Percentiles rank a stretch among this genome's conserved stretches.
phyloP scores from a whole-genome alignment of 2,797 vertebrate genomes.

The Poeciliopsis paucimaculata region DNA sequence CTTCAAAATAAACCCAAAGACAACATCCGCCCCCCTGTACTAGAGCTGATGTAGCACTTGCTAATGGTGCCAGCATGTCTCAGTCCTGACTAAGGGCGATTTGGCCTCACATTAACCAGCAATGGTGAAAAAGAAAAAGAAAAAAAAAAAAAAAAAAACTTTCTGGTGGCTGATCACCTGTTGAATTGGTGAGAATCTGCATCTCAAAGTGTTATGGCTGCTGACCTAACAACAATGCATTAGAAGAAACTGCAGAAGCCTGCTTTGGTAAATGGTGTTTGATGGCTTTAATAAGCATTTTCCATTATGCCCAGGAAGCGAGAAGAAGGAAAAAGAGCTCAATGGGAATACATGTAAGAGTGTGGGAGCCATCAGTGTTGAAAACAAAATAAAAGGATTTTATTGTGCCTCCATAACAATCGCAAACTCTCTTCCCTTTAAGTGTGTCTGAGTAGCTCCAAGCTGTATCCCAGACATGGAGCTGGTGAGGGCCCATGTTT shows the following conservation, averaged over 20 bases:
- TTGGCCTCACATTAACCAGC: conserved; percentile 32
- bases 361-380: conserved; percentile 51
- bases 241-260: conserved; percentile 17
- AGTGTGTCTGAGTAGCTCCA: conserved; percentile 70
- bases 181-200: conserved; percentile 48
- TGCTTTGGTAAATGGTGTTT: conserved; percentile 39
- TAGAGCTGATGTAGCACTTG: conserved; percentile 71
- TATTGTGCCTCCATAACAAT: conserved; percentile 67
- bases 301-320: conserved; percentile 44
- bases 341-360: conserved; percentile 44
- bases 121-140: conserved; percentile 30
- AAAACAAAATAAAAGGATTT: conserved; percentile 60
- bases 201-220: neutral
- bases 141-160: conserved; percentile 37
- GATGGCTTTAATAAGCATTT: conserved; percentile 63
- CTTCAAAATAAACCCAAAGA: conserved; percentile 66
- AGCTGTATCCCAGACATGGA: conserved; percentile 71
- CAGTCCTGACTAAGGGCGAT: conserved; percentile 37
- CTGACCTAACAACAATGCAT: conserved; percentile 16
- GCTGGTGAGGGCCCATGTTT: conserved; percentile 79
- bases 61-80: conserved; percentile 63
- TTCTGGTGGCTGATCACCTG: conserved; percentile 52
- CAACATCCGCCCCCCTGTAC: conserved; percentile 42
- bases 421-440: conserved; percentile 61
- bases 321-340: conserved; percentile 34